A percentile compares a stretch with the other conserved stretches of the same genome.
Evolutionary conservation across 2,888 invertebrate species (phyloP).

Genomic region (Trachelus troglodyta): DNA sequence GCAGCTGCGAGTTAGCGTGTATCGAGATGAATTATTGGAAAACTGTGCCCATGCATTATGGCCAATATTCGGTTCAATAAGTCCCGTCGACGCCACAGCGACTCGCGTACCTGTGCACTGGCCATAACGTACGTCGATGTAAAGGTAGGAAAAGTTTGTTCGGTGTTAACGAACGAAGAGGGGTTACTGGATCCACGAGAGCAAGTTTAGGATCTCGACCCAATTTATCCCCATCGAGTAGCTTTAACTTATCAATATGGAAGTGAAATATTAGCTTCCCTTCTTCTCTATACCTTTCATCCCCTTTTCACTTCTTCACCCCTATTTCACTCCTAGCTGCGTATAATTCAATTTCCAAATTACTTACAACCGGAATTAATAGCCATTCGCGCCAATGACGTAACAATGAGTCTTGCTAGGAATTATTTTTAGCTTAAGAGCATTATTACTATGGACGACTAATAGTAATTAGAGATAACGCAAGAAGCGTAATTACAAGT

Average conservation of each 20-base stretch:
- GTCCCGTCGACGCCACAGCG: constrained; percentile 3
- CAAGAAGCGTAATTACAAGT: not conserved
- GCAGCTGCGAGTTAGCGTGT: constrained; percentile 16
- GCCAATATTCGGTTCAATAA: constrained; percentile 33
- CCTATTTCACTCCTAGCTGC: not conserved
- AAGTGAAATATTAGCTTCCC: not conserved
- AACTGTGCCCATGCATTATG: constrained; percentile 32
- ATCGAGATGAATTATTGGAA: constrained; percentile 34
- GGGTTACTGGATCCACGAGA: not conserved
- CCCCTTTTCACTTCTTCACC: not conserved
- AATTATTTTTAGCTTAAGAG: not conserved
- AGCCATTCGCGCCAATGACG: not conserved
- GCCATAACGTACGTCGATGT: not conserved
- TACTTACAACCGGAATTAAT: not conserved
- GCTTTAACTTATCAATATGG: not conserved
- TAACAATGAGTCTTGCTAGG: not conserved
- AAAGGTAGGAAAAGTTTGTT: not conserved
- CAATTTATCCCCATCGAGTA: not conserved
- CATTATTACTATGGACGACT: not conserved
- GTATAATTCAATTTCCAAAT: not conserved
- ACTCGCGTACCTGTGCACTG: not conserved
- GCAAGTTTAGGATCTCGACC: not conserved
- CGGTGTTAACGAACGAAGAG: not conserved
- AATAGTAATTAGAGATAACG: not conserved
- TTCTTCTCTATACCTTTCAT: not conserved